Evolutionary conservation across 2,797 vertebrate genomes (phyloP), one percentile per base, ranked within the genome.

Genomic region (Anas flavirostris): DNA sequence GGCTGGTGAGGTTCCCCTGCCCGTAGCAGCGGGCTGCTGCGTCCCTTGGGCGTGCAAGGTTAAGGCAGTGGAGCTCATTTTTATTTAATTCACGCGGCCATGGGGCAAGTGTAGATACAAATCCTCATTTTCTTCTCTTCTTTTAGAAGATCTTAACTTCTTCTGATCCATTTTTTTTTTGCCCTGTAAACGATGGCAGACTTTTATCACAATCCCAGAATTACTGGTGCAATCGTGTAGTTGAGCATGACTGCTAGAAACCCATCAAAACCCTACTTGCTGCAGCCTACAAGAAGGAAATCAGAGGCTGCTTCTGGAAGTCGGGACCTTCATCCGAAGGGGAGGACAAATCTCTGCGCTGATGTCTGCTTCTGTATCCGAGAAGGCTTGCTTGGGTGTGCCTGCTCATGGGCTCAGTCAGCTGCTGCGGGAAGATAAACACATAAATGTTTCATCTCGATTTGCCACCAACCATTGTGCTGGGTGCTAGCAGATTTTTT

Each of bases 401-500:
- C 72, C 88, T 89, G 55, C 79, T 72, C 29, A 8, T 31, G 78
- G 82, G 17, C 75, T 85, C 83, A 9, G 4, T 91, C 64, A 73
- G 29, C 78, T 96, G 84, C 82, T 87, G 78, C n/a, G 41, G 86
- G 79, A 96, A 81, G 90, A 91, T 91, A 94, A 95, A 96, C 67
- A 85, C 44, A 77, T 74, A 80, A 86, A 91, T 91, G 89, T 94
- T 97, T 89, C 55, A 85, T 94, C 74, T 12, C 2, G n/a, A 66
- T 95, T 96, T 92, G 69, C 78, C 72, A 87, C 68, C 60, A 68
- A 83, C 77, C 66, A 55, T 91, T 93, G 69, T 90, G 67, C 58
- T 91, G 77, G 48, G 18, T 94, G 82, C 72, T 81, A 88, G 77
- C 72, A 82, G 68, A 78, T 84, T 90, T 84, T 82, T 96, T 94